Base-by-base conservation (phyloP, 2,113 vertebrate genomes). In the Hippocampus abdominalis region DNA sequence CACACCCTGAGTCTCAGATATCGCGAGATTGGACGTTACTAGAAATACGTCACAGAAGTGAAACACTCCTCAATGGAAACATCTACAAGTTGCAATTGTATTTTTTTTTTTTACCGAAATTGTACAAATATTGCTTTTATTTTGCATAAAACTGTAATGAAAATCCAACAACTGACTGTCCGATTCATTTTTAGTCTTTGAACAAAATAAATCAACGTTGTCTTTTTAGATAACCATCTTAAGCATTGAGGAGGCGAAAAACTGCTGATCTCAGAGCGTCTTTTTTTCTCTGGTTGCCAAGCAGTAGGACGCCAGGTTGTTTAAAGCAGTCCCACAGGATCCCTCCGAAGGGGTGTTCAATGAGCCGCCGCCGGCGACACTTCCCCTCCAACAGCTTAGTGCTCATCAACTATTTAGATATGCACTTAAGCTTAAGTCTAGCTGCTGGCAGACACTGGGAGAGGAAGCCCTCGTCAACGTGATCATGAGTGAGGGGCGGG, bases 401-500 rank as follows among this genome's bases (percentile, higher is more conserved):
- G 83, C 86, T 90, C 87, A 90, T 90, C 86, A 90, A 90, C 89
- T 88, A 90, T 90, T 89, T 90, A 90, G 89, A 88, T 89, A 84
- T 87, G 84, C 83, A 84, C 83, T 90, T 88, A 84, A 83, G 77
- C 75, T 74, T 71, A 75, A 73, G 70, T 79, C 75, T 66, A 77
- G 75, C 80, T 81, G 64, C 70, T 78, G 75, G 74, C n/a, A 59
- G 70, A 72, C 36, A 39, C 68, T 75, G 62, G 20, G 53, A 80
- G 69, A 78, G 64, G 76, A 75, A 78, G 64, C 56, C 25, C 78
- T 79, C 54, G 46, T 74, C 77, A 68, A 63, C 61, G 63, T 68
- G 75, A 81, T 44, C n/a, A 32, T 60, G 27, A 11, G 67, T 44
- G 44, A 48, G 27, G 64, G 48, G 63, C 20, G 23, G 57, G 25